Conservation (phyloP, 2,113 vertebrate species). For the Percina caprodes region DNA sequence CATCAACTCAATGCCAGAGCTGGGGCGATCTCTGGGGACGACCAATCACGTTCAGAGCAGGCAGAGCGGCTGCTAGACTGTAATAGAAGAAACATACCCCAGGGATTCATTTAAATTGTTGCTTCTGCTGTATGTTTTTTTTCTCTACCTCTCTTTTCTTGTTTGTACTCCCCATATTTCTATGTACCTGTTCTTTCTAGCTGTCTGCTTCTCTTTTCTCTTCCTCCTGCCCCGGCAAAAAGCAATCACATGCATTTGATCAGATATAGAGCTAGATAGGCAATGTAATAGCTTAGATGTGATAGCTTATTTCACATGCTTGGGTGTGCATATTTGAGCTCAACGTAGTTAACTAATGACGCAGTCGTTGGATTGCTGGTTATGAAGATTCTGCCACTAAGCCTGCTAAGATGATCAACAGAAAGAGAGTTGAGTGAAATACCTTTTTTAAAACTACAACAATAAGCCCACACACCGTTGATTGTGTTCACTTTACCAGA, state of each 20-base stretch:
- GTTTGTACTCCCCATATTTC: slow-evolving; percentile 27
- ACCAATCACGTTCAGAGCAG: slow-evolving; percentile 48
- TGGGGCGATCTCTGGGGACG: slow-evolving; percentile 46
- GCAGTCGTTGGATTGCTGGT: neutral
- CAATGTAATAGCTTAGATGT: neutral
- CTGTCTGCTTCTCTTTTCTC: neutral
- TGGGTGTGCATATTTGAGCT: slow-evolving; percentile 27
- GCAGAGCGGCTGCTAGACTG: slow-evolving; percentile 29
- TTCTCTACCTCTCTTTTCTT: slow-evolving; percentile 30
- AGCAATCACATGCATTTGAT: slow-evolving; percentile 35
- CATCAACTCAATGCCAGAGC: slow-evolving; percentile 16
- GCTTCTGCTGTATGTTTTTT: slow-evolving; percentile 28
- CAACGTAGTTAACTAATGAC: slow-evolving; percentile 15
- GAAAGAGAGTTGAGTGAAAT: neutral
- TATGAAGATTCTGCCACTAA: slow-evolving; percentile 16
- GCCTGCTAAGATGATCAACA: slow-evolving; percentile 18
- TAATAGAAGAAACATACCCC: slow-evolving; percentile 49
- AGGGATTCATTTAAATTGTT: slow-evolving; percentile 38
- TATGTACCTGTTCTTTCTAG: slow-evolving; percentile 6
- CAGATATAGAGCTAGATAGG: neutral
- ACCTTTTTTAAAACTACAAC: slow-evolving; percentile 9
- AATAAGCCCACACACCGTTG: slow-evolving; percentile 12
- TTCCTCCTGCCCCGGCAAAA: slow-evolving; percentile 9
- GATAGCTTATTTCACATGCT: slow-evolving; percentile 7
- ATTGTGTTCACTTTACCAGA: slow-evolving; percentile 9